A percentile compares a stretch with the other conserved stretches of the same genome.
Conservation (phyloP, 2,797 vertebrate genomes). For the Acomys russatus region DNA sequence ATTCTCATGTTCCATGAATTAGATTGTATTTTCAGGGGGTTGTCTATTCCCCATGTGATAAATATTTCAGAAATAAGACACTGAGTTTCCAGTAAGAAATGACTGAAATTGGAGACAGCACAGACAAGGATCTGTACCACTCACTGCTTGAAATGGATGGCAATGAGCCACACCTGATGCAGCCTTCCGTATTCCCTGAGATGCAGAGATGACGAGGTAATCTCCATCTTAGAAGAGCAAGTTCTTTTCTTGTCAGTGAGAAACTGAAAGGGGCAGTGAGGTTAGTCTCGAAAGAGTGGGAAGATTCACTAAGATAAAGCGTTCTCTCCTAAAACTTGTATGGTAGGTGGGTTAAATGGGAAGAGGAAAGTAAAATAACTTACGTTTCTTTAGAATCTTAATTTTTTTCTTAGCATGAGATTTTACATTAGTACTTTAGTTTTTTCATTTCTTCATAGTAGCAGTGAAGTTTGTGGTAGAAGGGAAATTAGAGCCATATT, state of each 20-base stretch:
- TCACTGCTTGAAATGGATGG: neutral
- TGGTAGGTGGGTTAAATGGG: neutral
- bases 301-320: neutral
- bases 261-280: neutral
- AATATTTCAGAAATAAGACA: conserved; percentile 31
- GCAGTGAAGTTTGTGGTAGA: neutral
- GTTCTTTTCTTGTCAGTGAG: neutral
- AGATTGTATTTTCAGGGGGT: neutral
- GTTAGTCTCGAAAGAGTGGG: neutral
- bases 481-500: neutral
- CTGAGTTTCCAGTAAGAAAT: conserved; percentile 8
- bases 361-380: neutral
- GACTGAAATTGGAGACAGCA: neutral
- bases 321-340: neutral
- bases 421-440: neutral
- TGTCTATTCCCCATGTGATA: neutral
- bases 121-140: neutral
- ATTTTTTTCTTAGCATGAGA: neutral
- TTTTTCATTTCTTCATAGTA: conserved; percentile 16
- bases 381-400: neutral
- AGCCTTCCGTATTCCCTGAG: neutral
- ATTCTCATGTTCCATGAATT: neutral
- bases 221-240: neutral
- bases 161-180: neutral
- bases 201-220: neutral